These are phyloP conservation scores for Oenanthe oenanthe DNA, from an alignment of 2,113 vertebrate genomes.

Conservation along the genomic window DNA sequence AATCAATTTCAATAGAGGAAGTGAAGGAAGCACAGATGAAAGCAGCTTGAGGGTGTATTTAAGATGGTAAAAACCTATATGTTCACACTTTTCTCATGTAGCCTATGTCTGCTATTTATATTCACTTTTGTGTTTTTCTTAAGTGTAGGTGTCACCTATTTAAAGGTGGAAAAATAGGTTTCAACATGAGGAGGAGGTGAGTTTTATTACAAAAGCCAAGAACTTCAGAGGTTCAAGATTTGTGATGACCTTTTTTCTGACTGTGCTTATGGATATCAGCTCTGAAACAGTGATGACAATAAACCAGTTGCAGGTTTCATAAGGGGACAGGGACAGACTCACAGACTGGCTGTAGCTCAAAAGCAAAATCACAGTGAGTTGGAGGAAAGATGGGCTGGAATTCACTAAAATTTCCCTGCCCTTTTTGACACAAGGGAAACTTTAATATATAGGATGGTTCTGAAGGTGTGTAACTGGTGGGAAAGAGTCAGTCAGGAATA, in stretches of 20 bases:
- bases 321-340: background rate
- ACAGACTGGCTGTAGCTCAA: background rate
- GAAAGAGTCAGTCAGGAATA: background rate
- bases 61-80: background rate
- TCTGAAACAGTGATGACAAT: background rate
- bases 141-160: background rate
- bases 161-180: background rate
- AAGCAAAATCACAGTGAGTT: background rate
- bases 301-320: background rate
- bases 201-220: background rate
- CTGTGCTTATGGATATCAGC: background rate
- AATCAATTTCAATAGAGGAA: constrained; percentile 7
- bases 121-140: constrained; percentile 33
- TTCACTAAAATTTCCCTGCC: background rate
- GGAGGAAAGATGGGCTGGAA: background rate
- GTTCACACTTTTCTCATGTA: background rate
- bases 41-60: background rate
- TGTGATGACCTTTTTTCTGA: background rate
- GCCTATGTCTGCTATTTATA: constrained; percentile 1
- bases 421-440: background rate
- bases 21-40: background rate
- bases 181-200: background rate
- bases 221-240: background rate
- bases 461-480: background rate
- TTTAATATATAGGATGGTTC: background rate